These are phyloP conservation scores for Actinopyga echinites DNA, from an alignment of 53 echinoderm and acorn worm genomes.

Conservation along the genomic window DNA sequence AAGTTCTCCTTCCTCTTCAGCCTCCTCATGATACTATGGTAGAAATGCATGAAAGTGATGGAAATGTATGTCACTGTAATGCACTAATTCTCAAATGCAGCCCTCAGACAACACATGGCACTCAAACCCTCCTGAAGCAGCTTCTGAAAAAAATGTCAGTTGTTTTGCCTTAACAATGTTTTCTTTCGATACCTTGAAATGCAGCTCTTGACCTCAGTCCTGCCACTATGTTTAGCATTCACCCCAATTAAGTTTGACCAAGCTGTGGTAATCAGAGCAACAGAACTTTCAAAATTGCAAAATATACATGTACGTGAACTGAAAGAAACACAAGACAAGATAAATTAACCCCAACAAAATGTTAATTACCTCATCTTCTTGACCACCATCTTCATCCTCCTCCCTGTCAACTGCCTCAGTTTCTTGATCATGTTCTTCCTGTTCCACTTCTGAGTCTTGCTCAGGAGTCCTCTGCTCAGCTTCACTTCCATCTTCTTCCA, in stretches of 20 bases:
- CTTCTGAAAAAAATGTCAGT: too few relatives aligned
- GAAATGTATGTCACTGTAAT: not conserved
- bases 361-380: not conserved
- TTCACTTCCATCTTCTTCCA: slow-evolving; percentile 35
- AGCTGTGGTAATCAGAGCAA: too few relatives aligned
- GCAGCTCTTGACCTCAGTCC: too few relatives aligned
- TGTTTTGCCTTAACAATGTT: too few relatives aligned
- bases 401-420: not conserved
- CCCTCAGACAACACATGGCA: too few relatives aligned
- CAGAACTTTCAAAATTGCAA: too few relatives aligned
- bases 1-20: slow-evolving; percentile 28
- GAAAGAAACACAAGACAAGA: not conserved
- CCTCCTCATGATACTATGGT: not conserved
- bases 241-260: too few relatives aligned
- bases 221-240: too few relatives aligned
- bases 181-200: too few relatives aligned
- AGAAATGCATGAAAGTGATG: not conserved
- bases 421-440: not conserved
- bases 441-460: slow-evolving; percentile 33
- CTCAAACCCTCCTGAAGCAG: too few relatives aligned
- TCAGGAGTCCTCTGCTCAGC: not conserved
- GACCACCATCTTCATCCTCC: not conserved
- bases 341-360: not conserved
- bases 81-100: too few relatives aligned
- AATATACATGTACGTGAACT: not conserved